Conservation (phyloP, 2,797 vertebrate species). For the Glossophaga mutica region DNA sequence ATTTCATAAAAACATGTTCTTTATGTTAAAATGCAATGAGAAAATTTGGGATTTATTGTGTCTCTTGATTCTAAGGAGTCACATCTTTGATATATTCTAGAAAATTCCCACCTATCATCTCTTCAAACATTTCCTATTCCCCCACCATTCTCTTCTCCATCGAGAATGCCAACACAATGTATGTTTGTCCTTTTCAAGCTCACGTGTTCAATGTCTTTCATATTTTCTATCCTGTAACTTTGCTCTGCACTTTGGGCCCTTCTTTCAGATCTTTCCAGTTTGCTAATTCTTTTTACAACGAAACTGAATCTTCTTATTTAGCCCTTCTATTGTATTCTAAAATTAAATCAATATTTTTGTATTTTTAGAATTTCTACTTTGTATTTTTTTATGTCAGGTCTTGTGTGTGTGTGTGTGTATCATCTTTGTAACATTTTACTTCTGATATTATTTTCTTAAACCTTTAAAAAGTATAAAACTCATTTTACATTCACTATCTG, state of each 20-base stretch:
- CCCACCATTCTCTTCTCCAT: not conserved
- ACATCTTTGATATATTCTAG: not conserved
- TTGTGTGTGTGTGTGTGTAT: not conserved
- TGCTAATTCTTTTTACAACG: constrained; percentile 30
- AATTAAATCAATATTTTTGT: not conserved
- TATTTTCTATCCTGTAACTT: not conserved
- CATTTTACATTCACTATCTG: not conserved
- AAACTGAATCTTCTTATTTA: constrained; percentile 29
- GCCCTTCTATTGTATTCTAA: constrained; percentile 3
- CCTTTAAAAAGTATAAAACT: constrained; percentile 29
- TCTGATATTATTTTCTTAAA: constrained; percentile 24
- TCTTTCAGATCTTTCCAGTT: not conserved
- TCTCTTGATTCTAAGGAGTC: not conserved
- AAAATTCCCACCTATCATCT: constrained; percentile 23
- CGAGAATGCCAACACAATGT: not conserved
- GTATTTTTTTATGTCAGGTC: not conserved
- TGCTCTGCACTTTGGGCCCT: not conserved
- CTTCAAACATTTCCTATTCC: not conserved
- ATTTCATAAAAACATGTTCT: constrained; percentile 27
- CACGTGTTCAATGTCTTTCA: not conserved
- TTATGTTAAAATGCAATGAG: not conserved
- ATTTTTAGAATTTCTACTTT: constrained; percentile 12
- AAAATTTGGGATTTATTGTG: not conserved
- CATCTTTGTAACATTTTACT: not conserved
- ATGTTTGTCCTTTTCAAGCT: not conserved